Conservation (phyloP, 2,113 vertebrate genomes). For the Taurulus bubalis region DNA sequence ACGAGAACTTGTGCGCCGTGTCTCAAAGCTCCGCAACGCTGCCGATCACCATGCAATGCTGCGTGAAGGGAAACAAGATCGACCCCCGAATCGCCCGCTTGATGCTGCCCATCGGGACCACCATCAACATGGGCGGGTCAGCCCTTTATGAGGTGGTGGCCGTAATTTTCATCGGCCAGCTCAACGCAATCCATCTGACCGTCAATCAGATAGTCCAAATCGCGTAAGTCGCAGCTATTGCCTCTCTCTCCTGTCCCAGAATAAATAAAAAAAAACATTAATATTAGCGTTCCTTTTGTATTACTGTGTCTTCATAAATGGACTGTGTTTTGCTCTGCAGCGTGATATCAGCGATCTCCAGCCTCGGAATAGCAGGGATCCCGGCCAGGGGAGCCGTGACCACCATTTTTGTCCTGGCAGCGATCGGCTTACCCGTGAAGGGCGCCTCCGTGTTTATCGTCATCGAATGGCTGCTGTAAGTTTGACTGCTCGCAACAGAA, state of each 20-base stretch:
- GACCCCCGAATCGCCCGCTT: neutral
- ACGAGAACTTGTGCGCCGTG: neutral
- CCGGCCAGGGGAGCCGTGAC: neutral
- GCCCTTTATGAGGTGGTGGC: conserved; percentile 15
- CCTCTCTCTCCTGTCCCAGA: neutral
- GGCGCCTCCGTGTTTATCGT: neutral
- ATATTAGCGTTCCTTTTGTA: neutral
- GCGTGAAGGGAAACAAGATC: neutral
- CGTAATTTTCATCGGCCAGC: neutral
- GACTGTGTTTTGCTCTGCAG: conserved; percentile 10
- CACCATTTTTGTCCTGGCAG: neutral
- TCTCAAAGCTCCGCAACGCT: conserved; percentile 14
- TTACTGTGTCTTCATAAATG: neutral
- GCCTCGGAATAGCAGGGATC: neutral
- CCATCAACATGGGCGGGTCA: conserved; percentile 18
- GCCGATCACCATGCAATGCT: neutral
- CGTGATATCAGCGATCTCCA: neutral
- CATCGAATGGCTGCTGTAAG: conserved; percentile 27
- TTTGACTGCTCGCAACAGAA: neutral
- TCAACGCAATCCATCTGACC: neutral
- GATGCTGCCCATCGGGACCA: conserved; percentile 34
- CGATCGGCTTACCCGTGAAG: neutral
- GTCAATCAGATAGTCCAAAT: neutral
- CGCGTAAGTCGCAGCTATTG: neutral
- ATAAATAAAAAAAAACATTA: neutral